A percentile compares a stretch with the other conserved stretches of the same genome.
phyloP scores from a whole-genome alignment of 1,140 invertebrate genomes.

The Gerris buenoi region DNA sequence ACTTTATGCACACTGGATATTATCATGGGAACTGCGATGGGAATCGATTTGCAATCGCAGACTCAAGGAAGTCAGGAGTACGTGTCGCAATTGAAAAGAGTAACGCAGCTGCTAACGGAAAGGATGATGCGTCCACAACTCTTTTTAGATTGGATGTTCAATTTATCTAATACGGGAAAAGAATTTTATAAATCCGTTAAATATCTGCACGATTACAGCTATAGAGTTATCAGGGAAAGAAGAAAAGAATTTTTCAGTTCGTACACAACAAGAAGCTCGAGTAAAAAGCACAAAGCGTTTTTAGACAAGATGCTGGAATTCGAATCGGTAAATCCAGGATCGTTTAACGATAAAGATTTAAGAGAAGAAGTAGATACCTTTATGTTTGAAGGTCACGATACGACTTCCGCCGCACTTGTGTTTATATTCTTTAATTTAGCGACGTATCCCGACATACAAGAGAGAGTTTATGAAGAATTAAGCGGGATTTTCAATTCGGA shows the following conservation, averaged over 20 bases:
- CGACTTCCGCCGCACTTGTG: neutral
- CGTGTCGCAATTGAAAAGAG: neutral
- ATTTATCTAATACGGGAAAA: constrained; percentile 37
- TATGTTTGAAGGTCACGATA: constrained; percentile 35
- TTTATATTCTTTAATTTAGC: constrained; percentile 4
- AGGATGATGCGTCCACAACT: neutral
- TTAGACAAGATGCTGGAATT: constrained; percentile 41
- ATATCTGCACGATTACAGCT: constrained; percentile 53
- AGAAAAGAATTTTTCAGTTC: neutral
- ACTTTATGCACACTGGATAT: constrained; percentile 54
- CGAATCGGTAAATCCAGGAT: constrained; percentile 24
- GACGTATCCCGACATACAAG: constrained; percentile 4
- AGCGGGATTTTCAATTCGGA: constrained; percentile 31
- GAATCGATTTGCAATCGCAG: neutral
- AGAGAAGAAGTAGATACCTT: constrained; percentile 46
- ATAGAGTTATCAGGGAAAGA: constrained; percentile 35
- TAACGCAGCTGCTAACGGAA: neutral
- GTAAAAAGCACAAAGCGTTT: constrained; percentile 26
- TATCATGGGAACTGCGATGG: constrained; percentile 29
- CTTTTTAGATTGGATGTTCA: constrained; percentile 38
- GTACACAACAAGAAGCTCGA: constrained; percentile 28
- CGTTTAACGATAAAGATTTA: constrained; percentile 32
- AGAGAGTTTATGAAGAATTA: constrained; percentile 2
- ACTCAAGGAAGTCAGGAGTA: neutral
- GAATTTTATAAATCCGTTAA: constrained; percentile 42